These are phyloP conservation scores for Zoanthus sociatus DNA, from an alignment of 92 coral and sea anemone genomes.

Conservation along the genomic window DNA sequence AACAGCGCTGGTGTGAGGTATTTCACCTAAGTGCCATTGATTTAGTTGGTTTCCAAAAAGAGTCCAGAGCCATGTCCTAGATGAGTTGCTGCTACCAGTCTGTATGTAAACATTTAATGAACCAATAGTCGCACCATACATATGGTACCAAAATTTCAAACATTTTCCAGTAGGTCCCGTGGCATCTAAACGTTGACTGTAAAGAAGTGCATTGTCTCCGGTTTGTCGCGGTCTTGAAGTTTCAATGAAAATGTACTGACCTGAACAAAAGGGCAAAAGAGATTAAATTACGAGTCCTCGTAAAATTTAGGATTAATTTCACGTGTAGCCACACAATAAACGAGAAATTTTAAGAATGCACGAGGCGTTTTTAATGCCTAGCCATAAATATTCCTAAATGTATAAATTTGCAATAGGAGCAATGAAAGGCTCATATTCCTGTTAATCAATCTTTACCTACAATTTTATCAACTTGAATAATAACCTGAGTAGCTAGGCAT, in stretches of 20 bases:
- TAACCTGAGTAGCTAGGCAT: too few relatives aligned
- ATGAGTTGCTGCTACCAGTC: slow-evolving; percentile 62
- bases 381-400: too few relatives aligned
- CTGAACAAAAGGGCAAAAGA: slow-evolving; percentile 15
- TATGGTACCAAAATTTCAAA: slow-evolving; percentile 88
- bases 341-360: too few relatives aligned
- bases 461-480: too few relatives aligned
- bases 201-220: slow-evolving; percentile 81
- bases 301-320: too few relatives aligned
- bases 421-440: too few relatives aligned
- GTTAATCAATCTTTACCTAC: too few relatives aligned
- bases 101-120: slow-evolving; percentile 73
- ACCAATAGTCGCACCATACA: slow-evolving; percentile 84
- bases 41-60: slow-evolving; percentile 74
- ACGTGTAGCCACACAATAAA: too few relatives aligned
- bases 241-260: slow-evolving; percentile 88
- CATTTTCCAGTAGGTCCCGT: slow-evolving; percentile 75
- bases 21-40: slow-evolving; percentile 76
- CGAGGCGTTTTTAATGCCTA: too few relatives aligned
- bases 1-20: slow-evolving; percentile 64
- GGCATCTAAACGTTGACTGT: slow-evolving; percentile 75
- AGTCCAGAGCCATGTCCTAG: slow-evolving; percentile 72
- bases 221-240: slow-evolving; percentile 77
- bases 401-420: too few relatives aligned
- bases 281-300: too few relatives aligned